Conservation (phyloP, 2,888 invertebrate genomes). For the Matsumyia berberina region DNA sequence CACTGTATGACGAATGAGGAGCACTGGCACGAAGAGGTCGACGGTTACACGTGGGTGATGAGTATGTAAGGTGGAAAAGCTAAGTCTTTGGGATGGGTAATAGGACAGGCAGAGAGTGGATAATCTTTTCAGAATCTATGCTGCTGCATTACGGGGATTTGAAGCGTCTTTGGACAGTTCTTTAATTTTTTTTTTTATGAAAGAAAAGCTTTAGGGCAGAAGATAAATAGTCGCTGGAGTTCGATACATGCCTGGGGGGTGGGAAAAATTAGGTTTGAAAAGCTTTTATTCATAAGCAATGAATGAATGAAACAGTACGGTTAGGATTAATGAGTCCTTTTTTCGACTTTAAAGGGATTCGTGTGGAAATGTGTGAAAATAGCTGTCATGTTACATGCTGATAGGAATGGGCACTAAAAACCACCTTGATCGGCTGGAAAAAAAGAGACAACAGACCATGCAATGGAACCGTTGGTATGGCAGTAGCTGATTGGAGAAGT, state of each 20-base stretch:
- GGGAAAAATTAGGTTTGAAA: constrained; percentile 18
- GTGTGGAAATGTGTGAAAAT: too few species aligned
- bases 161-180: constrained; percentile 27
- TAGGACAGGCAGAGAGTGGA: constrained; percentile 20
- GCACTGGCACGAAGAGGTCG: constrained; percentile 55
- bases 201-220: constrained; percentile 27
- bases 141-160: constrained; percentile 51
- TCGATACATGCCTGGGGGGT: constrained; percentile 19
- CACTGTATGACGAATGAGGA: constrained; percentile 52
- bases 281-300: background rate
- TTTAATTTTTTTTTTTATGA: background rate
- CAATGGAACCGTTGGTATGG: too few species aligned
- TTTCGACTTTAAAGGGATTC: too few species aligned
- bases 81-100: constrained; percentile 26
- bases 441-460: too few species aligned
- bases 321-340: constrained; percentile 8
- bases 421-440: too few species aligned
- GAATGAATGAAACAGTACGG: constrained; percentile 59
- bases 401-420: too few species aligned
- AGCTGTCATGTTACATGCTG: too few species aligned
- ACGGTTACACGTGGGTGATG: constrained; percentile 61
- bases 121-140: constrained; percentile 48
- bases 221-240: constrained; percentile 34
- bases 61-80: constrained; percentile 28
- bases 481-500: too few species aligned